Conservation (phyloP, 2,113 vertebrate species). For the Seriola dumerili region DNA sequence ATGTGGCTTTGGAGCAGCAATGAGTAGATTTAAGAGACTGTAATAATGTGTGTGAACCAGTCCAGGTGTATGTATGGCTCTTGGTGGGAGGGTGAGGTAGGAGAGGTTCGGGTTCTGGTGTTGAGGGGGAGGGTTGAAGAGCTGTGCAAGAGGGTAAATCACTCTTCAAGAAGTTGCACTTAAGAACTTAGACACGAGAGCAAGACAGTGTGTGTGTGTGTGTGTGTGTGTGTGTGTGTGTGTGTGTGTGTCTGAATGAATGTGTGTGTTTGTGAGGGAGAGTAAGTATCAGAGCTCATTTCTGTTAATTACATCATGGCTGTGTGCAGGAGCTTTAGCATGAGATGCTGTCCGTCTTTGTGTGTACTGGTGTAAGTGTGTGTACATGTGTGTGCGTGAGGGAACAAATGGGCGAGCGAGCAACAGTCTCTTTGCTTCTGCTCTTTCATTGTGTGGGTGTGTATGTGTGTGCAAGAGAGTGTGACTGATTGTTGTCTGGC, state of each 20-base stretch:
- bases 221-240: constrained; percentile 27
- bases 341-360: constrained; percentile 34
- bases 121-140: constrained; percentile 29
- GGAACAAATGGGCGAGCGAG: neutral
- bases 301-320: constrained; percentile 56
- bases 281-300: constrained; percentile 32
- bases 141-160: constrained; percentile 49
- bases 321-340: constrained; percentile 52
- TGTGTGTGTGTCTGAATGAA: constrained; percentile 23
- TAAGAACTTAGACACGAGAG: constrained; percentile 75
- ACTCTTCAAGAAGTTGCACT: constrained; percentile 81
- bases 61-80: constrained; percentile 70
- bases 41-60: constrained; percentile 23
- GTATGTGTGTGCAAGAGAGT: constrained; percentile 41
- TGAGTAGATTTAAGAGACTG: neutral
- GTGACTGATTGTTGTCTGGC: constrained; percentile 75
- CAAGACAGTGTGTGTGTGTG: constrained; percentile 38
- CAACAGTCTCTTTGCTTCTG: constrained; percentile 48
- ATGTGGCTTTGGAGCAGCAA: neutral
- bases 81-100: constrained; percentile 14
- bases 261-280: constrained; percentile 19
- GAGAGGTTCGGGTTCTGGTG: constrained; percentile 28
- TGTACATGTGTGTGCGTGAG: neutral
- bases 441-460: constrained; percentile 45
- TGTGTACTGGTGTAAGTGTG: constrained; percentile 12